Percentiles rank a stretch among this genome's conserved stretches.
phyloP scores from a whole-genome alignment of 2,888 invertebrate species.

The Aquatica leii region DNA sequence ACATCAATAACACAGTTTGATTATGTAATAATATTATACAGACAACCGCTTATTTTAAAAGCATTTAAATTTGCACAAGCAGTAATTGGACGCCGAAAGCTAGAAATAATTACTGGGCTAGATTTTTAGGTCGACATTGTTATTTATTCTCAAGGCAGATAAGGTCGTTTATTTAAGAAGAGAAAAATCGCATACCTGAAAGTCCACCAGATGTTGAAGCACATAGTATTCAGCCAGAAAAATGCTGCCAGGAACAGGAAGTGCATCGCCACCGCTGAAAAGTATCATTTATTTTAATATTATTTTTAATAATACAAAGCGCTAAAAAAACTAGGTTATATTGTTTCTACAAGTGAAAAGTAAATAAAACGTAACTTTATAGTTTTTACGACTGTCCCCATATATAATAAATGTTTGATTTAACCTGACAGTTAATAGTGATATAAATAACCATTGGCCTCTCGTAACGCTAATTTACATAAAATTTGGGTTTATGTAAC shows the following conservation, averaged over 20 bases:
- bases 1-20: conserved; percentile 3
- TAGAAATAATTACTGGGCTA: conserved; percentile 14
- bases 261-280: conserved; percentile 83
- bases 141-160: neutral
- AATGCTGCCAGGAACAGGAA: conserved; percentile 90
- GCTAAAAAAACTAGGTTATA: too few relatives aligned
- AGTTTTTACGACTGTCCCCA: too few relatives aligned
- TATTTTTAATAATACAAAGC: too few relatives aligned
- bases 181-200: conserved; percentile 72
- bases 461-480: neutral
- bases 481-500: conserved; percentile 10
- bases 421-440: too few relatives aligned
- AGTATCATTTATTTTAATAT: conserved; percentile 48
- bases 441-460: too few relatives aligned
- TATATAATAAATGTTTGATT: too few relatives aligned
- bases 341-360: too few relatives aligned
- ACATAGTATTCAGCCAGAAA: conserved; percentile 95
- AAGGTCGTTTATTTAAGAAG: neutral
- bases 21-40: conserved; percentile 1
- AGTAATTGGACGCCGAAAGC: neutral
- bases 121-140: conserved; percentile 14
- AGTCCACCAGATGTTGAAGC: conserved; percentile 95
- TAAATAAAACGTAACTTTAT: too few relatives aligned
- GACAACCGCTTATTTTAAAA: neutral
- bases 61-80: conserved; percentile 4